Percentiles rank a stretch among this genome's conserved stretches.
Evolutionary conservation across 2,797 vertebrate species (phyloP).

Genomic region (Falco naumanni): DNA sequence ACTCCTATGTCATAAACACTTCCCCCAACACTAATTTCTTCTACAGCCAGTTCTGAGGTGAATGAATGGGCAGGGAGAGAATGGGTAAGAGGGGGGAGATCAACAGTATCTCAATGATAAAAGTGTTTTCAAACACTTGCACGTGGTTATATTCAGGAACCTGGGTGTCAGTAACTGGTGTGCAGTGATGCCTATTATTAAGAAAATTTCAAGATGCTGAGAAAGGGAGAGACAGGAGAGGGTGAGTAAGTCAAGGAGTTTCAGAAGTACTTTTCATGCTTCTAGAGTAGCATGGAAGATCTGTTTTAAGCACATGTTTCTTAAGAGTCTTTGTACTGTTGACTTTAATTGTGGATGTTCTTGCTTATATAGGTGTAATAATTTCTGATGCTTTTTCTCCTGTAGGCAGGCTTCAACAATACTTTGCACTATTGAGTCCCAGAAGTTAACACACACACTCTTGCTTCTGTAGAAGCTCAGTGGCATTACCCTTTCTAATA

Average conservation of each 20-base stretch:
- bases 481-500: not conserved
- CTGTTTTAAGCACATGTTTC: not conserved
- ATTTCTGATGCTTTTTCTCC: not conserved
- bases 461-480: not conserved
- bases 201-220: not conserved
- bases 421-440: not conserved
- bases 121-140: not conserved
- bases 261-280: not conserved
- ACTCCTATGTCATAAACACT: too few relatives aligned
- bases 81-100: not conserved
- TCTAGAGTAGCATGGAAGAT: not conserved
- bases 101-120: not conserved
- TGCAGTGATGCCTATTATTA: not conserved
- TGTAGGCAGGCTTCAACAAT: not conserved
- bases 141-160: fast-evolving
- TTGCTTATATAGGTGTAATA: not conserved
- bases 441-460: not conserved
- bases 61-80: not conserved
- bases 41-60: not conserved
- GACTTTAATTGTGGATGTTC: not conserved
- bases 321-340: not conserved
- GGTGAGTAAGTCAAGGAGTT: not conserved
- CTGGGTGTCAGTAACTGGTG: not conserved
- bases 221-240: not conserved
- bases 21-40: not conserved